These are phyloP conservation scores for Odontocerum albicorne DNA, from an alignment of 2,888 invertebrate species.

Conservation along the genomic window DNA sequence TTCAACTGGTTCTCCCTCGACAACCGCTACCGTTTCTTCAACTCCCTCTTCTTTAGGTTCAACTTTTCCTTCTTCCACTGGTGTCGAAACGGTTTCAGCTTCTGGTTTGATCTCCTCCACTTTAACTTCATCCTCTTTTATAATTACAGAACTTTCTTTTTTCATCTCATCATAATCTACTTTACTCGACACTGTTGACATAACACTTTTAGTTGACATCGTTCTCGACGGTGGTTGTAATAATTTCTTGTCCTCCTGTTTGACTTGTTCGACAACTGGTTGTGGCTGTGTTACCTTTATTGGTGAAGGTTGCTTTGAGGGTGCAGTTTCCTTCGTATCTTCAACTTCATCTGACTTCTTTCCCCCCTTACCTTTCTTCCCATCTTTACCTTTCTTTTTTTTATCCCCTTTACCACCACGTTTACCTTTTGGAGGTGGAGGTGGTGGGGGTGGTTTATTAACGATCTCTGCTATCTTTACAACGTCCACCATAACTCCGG, in stretches of 20 bases:
- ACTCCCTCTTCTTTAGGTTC: background rate
- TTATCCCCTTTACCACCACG: slow-evolving; percentile 1
- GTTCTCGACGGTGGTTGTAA: no score
- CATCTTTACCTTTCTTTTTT: background rate
- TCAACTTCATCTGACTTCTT: background rate
- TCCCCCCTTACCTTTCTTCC: slow-evolving; percentile 1
- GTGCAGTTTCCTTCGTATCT: background rate
- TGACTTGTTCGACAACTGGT: no score
- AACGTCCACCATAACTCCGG: slow-evolving; percentile 4
- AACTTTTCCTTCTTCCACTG: background rate
- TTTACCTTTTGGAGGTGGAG: slow-evolving; percentile 1
- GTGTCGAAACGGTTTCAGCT: background rate
- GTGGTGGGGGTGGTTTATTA: background rate
- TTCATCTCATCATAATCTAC: background rate
- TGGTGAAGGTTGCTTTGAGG: background rate
- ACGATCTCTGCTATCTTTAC: slow-evolving; percentile 14
- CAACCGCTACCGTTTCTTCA: background rate
- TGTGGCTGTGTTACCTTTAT: background rate
- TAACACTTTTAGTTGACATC: no score
- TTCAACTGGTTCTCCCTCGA: background rate
- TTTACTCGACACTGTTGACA: background rate
- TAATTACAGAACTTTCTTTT: background rate
- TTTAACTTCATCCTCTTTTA: background rate
- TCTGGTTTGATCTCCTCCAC: background rate
- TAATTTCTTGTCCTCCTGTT: no score